These are phyloP conservation scores for Synanthedon andrenaeformis DNA, from an alignment of 2,888 invertebrate genomes.

Conservation along the genomic window DNA sequence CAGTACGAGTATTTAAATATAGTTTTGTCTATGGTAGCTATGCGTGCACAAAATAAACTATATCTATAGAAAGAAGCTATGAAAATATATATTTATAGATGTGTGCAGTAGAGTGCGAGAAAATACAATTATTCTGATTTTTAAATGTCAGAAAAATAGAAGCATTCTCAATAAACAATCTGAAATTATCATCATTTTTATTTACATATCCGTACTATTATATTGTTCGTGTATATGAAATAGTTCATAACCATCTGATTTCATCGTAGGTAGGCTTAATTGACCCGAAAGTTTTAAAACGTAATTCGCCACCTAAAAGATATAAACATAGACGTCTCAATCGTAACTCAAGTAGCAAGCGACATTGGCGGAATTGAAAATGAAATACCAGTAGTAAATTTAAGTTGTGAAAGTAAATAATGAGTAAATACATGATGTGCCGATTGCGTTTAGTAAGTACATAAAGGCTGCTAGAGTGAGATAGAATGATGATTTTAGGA, in stretches of 20 bases:
- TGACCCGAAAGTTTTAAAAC: slow-evolving; percentile 29
- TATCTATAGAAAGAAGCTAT: slow-evolving; percentile 50
- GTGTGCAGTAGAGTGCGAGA: slow-evolving; percentile 55
- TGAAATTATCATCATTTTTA: slow-evolving; percentile 54
- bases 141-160: slow-evolving; percentile 58
- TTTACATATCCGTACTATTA: slow-evolving; percentile 30
- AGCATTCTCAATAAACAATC: slow-evolving; percentile 55
- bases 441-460: slow-evolving; percentile 29
- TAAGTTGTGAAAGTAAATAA: slow-evolving; percentile 6
- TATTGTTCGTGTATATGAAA: slow-evolving; percentile 41
- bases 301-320: slow-evolving; percentile 3
- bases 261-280: slow-evolving; percentile 37
- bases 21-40: slow-evolving; percentile 24
- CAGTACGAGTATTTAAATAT: slow-evolving; percentile 2
- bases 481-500: slow-evolving; percentile 16
- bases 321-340: too few species aligned
- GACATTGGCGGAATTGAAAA: neutral
- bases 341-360: slow-evolving; percentile 13
- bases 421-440: slow-evolving; percentile 63
- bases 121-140: slow-evolving; percentile 54
- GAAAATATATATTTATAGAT: slow-evolving; percentile 44
- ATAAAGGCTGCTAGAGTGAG: slow-evolving; percentile 29
- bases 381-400: neutral
- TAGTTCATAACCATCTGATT: slow-evolving; percentile 22
- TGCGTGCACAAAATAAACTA: slow-evolving; percentile 47